Evolutionary conservation across 2,113 vertebrate genomes (phyloP).

Genomic region (Burhinus oedicnemus): DNA sequence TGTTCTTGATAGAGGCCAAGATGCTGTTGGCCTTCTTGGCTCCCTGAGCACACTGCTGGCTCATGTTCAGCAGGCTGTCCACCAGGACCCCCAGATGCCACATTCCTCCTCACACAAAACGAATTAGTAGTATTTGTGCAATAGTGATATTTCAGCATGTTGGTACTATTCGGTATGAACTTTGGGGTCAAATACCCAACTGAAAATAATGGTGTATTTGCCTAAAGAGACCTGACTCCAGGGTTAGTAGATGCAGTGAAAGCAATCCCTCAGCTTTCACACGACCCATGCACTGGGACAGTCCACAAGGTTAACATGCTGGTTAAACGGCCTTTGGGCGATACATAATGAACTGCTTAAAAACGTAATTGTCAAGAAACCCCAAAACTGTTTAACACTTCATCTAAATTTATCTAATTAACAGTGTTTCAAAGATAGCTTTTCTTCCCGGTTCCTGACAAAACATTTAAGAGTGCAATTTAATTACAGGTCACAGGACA

Average conservation of each 20-base stretch:
- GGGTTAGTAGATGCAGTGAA: background rate
- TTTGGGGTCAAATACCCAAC: background rate
- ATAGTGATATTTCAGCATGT: background rate
- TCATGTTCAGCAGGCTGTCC: too few species aligned
- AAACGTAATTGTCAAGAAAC: background rate
- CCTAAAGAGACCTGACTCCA: background rate
- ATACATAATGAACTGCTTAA: background rate
- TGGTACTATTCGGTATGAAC: background rate
- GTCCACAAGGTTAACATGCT: rapidly evolving
- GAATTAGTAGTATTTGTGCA: too few species aligned
- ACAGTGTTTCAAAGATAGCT: background rate
- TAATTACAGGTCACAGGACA: background rate
- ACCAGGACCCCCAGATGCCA: too few species aligned
- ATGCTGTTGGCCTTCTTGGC: too few species aligned
- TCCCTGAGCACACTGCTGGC: too few species aligned
- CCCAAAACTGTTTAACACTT: background rate
- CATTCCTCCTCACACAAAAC: background rate
- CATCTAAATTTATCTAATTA: background rate
- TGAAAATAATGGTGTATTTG: background rate
- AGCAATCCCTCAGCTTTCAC: background rate
- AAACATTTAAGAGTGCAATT: background rate
- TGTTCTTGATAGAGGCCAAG: too few species aligned
- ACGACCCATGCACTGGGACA: rapidly evolving
- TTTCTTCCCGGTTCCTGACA: background rate
- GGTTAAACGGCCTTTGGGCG: background rate